These are phyloP conservation scores for Setophaga petechia DNA, from an alignment of 2,113 vertebrate species.

Conservation along the genomic window DNA sequence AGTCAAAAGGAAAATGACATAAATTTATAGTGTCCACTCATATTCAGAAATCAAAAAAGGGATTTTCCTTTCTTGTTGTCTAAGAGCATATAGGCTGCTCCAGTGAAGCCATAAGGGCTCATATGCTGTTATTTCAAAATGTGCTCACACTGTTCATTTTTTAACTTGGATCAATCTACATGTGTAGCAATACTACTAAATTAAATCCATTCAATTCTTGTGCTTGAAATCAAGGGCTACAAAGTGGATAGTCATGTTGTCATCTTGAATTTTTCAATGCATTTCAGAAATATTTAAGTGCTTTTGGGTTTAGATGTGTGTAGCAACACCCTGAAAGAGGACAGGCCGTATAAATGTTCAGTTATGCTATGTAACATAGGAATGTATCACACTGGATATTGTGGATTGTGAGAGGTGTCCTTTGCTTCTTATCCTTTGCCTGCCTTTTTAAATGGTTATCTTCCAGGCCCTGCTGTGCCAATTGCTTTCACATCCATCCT, in stretches of 20 bases:
- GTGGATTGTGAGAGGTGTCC: background rate
- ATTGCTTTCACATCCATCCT: background rate
- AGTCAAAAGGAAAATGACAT: background rate
- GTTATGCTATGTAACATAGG: background rate
- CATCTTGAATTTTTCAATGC: background rate
- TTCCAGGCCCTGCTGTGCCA: background rate
- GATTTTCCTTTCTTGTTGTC: background rate
- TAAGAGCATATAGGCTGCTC: background rate
- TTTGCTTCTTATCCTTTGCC: background rate
- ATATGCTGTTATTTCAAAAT: background rate
- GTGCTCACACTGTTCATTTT: background rate
- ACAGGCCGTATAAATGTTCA: background rate
- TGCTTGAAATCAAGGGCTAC: background rate
- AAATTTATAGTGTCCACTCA: background rate
- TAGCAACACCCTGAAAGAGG: background rate
- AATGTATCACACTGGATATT: background rate
- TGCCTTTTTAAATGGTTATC: background rate
- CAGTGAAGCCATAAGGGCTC: background rate
- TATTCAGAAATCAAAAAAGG: background rate
- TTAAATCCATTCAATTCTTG: background rate
- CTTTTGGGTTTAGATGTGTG: background rate
- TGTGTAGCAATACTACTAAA: background rate
- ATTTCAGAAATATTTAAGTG: background rate
- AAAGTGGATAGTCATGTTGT: background rate
- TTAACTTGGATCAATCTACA: background rate